Conservation (phyloP, 2,113 vertebrate species). For the Mohoua ochrocephala region DNA sequence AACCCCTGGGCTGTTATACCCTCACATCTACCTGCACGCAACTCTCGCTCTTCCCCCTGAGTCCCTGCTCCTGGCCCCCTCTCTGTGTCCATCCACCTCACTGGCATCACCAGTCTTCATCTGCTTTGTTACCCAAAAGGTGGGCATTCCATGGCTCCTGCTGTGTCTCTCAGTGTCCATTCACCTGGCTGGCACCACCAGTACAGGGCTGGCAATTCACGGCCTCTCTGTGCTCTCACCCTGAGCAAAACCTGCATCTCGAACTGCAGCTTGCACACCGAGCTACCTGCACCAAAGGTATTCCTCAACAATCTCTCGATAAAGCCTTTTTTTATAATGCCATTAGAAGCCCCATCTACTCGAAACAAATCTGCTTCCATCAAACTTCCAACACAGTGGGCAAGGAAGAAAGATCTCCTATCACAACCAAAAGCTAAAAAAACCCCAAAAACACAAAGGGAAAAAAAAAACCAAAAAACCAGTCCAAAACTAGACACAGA, state of each 20-base stretch:
- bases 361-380: background rate
- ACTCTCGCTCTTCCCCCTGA: background rate
- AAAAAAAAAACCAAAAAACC: background rate
- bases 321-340: background rate
- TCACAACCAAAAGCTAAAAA: background rate
- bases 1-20: background rate
- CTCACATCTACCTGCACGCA: background rate
- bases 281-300: background rate
- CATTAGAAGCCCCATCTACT: background rate
- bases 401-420: background rate
- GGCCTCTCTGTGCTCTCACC: background rate
- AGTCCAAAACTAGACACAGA: background rate
- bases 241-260: background rate
- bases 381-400: background rate
- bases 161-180: background rate
- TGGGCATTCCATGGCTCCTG: background rate
- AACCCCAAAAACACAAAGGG: no score
- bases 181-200: background rate
- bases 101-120: background rate
- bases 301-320: background rate
- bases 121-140: background rate
- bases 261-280: background rate
- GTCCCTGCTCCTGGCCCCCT: background rate
- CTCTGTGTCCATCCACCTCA: background rate
- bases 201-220: background rate